phyloP scores from a whole-genome alignment of 2,113 vertebrate genomes.

The Gopherus evgoodei region DNA sequence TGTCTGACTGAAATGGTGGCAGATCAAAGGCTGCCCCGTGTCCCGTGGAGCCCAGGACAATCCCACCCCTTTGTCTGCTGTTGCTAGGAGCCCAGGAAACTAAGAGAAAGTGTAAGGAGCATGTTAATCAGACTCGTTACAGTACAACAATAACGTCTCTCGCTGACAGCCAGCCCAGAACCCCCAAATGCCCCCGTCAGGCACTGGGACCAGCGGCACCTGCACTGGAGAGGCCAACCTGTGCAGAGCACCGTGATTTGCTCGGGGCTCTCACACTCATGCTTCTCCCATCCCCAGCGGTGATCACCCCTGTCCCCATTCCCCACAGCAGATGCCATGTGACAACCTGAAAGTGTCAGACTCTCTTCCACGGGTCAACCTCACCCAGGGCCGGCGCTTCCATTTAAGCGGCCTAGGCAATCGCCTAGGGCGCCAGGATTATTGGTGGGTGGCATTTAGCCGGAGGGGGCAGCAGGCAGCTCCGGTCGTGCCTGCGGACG shows the following conservation, averaged over 20 bases:
- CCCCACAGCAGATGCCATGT: neutral
- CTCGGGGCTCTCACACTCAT: neutral
- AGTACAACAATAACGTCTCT: constrained; percentile 75
- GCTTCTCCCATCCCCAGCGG: neutral
- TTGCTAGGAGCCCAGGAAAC: constrained; percentile 84
- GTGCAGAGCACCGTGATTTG: neutral
- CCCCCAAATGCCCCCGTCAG: neutral
- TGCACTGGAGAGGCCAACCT: neutral
- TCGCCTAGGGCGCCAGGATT: too few species aligned
- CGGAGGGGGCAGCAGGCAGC: too few species aligned
- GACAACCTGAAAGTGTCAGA: too few species aligned
- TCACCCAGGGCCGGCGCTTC: too few species aligned
- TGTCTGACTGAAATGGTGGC: constrained; percentile 81
- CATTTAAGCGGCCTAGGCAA: too few species aligned
- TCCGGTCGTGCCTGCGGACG: too few species aligned
- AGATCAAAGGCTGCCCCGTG: constrained; percentile 86
- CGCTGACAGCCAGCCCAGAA: neutral
- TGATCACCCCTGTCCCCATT: too few species aligned
- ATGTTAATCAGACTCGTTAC: constrained; percentile 87
- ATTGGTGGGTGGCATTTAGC: too few species aligned
- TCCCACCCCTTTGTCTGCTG: constrained; percentile 83
- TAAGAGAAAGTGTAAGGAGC: constrained; percentile 78
- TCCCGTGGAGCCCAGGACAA: constrained; percentile 79
- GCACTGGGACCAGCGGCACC: neutral
- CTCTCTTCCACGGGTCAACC: too few species aligned